Conservation (phyloP, 2,113 vertebrate genomes). For the Pseudorectes ferrugineus region DNA sequence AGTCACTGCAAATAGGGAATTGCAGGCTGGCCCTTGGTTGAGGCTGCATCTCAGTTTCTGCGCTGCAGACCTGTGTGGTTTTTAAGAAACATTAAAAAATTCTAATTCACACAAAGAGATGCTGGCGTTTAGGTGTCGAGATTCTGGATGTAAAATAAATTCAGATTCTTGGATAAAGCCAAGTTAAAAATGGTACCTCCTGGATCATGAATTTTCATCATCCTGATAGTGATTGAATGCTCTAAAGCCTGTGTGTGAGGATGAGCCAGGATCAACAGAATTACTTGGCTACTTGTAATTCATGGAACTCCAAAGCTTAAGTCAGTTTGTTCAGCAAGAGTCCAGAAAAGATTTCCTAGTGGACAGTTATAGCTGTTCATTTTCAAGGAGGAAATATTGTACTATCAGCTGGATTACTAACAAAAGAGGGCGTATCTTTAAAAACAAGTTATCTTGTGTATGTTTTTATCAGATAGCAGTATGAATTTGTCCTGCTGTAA, state of each 20-base stretch:
- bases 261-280: background rate
- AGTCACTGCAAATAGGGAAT: background rate
- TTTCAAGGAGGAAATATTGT: background rate
- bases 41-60: background rate
- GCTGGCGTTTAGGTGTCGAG: background rate
- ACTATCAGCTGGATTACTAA: background rate
- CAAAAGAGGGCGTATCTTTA: background rate
- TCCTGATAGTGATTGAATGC: background rate
- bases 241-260: background rate
- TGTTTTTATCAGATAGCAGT: background rate
- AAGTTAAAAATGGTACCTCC: background rate
- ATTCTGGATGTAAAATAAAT: background rate
- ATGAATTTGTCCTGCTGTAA: background rate
- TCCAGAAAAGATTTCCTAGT: background rate
- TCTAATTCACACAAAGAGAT: background rate
- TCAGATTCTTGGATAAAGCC: background rate
- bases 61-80: background rate
- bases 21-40: background rate
- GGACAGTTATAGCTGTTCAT: background rate
- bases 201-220: background rate
- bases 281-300: background rate
- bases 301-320: background rate
- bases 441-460: background rate
- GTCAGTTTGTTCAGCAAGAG: background rate
- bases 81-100: background rate